Base-by-base conservation (phyloP, 2,888 invertebrate species). In the Torymus auratus region DNA sequence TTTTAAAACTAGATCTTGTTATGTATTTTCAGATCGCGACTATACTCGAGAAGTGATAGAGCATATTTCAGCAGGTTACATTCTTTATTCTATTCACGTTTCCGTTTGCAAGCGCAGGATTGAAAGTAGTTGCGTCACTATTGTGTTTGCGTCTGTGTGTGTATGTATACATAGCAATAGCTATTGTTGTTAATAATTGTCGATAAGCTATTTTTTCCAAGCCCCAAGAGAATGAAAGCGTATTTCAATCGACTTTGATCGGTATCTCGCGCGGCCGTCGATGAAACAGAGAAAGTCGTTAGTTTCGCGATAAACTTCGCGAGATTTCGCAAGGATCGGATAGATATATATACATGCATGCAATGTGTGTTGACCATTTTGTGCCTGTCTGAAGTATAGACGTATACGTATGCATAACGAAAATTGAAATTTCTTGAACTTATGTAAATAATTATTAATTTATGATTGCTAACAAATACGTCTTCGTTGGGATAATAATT, bases 221-320 rank as follows among this genome's bases (percentile, higher is more conserved):
- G 17, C 2, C n/a, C 41, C 7, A 69, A 17, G 28, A 58, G 28
- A 74, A 74, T 13, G 74, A 79, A 79, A 62, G 69, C 28, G 62
- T 13, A 61, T 69, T 73, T 56, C 56, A 69, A 79, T 79, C 73
- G 14, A 58, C 74, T 67, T 74, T 60, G 64, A 74, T 70, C 64
- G 74, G 53, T 80, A 60, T 70, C 58, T 81, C 69, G n/a, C 80
- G 83, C 78, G 77, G 61, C 83, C 82, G 81, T 81, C 75, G 78
- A 84, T 77, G 80, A 74, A 82, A 74, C 79, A 83, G 84, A 83
- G 84, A 85, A 85, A 85, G 85, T 83, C 81, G 79, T 62, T 75
- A 77, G 82, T 75, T 56, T 56, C 68, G 79, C 83, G 81, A 84
- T 78, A 81, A 84, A 84, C 78, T 80, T 80, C 74, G 75, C 80